Evolutionary conservation across 2,113 vertebrate species (phyloP).

Genomic region (Ictidomys tridecemlineatus): DNA sequence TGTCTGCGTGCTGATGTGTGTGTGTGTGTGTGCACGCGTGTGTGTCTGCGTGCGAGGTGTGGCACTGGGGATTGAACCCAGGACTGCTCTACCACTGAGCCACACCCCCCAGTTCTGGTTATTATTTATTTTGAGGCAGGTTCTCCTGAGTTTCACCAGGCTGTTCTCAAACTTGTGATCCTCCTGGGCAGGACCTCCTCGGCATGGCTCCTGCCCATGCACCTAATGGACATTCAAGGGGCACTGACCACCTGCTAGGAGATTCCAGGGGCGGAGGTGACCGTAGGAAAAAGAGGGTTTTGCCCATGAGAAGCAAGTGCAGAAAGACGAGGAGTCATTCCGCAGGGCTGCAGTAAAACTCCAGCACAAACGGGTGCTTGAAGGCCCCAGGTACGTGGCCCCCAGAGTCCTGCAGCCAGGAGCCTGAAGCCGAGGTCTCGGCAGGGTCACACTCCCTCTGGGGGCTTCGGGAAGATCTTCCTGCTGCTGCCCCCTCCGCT

Average conservation of each 20-base stretch:
- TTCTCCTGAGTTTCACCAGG: too few species aligned
- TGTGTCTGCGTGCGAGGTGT: fast-evolving
- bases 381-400: fast-evolving
- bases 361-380: fast-evolving
- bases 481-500: not conserved
- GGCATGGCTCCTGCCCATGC: fast-evolving
- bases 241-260: not conserved
- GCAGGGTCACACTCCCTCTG: fast-evolving
- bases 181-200: too few species aligned
- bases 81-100: too few species aligned
- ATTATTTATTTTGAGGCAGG: too few species aligned
- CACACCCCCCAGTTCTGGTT: too few species aligned
- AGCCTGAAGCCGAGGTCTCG: fast-evolving
- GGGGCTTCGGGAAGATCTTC: fast-evolving
- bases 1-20: too few species aligned
- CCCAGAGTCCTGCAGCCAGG: fast-evolving
- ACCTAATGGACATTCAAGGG: fast-evolving
- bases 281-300: not conserved
- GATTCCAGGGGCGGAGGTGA: not conserved
- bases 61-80: too few species aligned
- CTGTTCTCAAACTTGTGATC: too few species aligned
- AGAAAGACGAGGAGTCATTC: fast-evolving
- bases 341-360: fast-evolving
- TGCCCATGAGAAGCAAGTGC: not conserved
- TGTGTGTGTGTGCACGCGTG: too few species aligned